phyloP scores from a whole-genome alignment of 2,888 invertebrate genomes.

The Eulithis testata region DNA sequence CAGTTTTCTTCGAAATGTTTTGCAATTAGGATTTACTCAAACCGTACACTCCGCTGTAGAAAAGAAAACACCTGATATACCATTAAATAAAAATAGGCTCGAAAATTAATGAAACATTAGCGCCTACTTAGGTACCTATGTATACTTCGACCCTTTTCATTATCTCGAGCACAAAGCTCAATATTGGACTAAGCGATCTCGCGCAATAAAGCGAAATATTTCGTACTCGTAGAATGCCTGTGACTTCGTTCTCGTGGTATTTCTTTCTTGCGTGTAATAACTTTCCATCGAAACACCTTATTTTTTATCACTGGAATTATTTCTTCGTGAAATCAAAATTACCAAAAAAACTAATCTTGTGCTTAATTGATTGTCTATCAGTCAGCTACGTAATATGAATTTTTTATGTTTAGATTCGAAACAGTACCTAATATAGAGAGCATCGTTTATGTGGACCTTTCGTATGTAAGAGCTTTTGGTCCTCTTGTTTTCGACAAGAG shows the following conservation, averaged over 20 bases:
- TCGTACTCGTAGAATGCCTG: slow-evolving; percentile 41
- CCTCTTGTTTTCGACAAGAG: slow-evolving; percentile 65
- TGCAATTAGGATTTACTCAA: slow-evolving; percentile 11
- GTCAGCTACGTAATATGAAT: background rate
- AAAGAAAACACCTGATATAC: slow-evolving; percentile 30
- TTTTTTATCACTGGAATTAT: no score
- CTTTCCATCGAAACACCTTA: background rate
- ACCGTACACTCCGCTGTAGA: slow-evolving; percentile 23
- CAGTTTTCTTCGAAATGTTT: slow-evolving; percentile 9
- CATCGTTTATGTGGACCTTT: slow-evolving; percentile 65
- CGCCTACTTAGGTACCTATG: slow-evolving; percentile 34
- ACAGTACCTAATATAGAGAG: slow-evolving; percentile 63
- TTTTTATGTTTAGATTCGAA: slow-evolving; percentile 41
- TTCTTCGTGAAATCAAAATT: no score
- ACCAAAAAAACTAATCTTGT: no score
- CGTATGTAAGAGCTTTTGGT: slow-evolving; percentile 55
- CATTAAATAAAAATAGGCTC: slow-evolving; percentile 24
- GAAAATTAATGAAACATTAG: slow-evolving; percentile 39
- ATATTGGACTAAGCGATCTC: slow-evolving; percentile 46
- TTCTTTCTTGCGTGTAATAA: background rate
- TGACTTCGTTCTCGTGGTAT: background rate
- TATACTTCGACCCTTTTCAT: slow-evolving; percentile 44
- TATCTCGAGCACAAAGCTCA: slow-evolving; percentile 45
- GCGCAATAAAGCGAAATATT: slow-evolving; percentile 53
- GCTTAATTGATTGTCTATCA: background rate